Evolutionary conservation across 2,888 invertebrate species (phyloP).

Genomic region (Operophtera brumata): DNA sequence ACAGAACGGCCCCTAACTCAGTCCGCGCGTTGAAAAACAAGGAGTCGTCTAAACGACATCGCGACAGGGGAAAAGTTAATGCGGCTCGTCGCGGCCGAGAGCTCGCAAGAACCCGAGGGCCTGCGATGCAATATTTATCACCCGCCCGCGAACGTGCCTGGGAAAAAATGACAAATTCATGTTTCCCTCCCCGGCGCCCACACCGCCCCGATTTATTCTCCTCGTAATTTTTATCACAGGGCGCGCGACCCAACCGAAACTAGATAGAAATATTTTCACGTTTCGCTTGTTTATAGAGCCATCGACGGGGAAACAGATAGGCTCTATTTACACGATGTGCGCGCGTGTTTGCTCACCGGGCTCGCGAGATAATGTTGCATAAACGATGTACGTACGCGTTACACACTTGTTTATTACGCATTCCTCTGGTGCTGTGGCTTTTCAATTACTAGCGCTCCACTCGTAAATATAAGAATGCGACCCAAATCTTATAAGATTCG

Average conservation of each 20-base stretch:
- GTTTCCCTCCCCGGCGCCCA: slow-evolving; percentile 56
- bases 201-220: slow-evolving; percentile 69
- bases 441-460: slow-evolving; percentile 52
- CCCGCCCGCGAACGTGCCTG: slow-evolving; percentile 74
- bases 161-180: slow-evolving; percentile 81
- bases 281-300: slow-evolving; percentile 76
- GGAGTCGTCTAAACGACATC: slow-evolving; percentile 60
- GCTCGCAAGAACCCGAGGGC: slow-evolving; percentile 45
- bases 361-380: slow-evolving; percentile 73
- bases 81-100: slow-evolving; percentile 45
- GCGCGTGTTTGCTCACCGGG: slow-evolving; percentile 68
- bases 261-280: slow-evolving; percentile 77
- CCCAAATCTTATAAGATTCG: slow-evolving; percentile 26
- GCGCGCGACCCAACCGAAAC: slow-evolving; percentile 66
- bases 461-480: slow-evolving; percentile 36
- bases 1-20: slow-evolving; percentile 65
- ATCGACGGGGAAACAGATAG: slow-evolving; percentile 74
- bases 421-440: slow-evolving; percentile 53
- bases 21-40: slow-evolving; percentile 69
- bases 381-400: slow-evolving; percentile 52
- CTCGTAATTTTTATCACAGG: slow-evolving; percentile 76
- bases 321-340: slow-evolving; percentile 67
- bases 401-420: slow-evolving; percentile 56
- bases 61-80: slow-evolving; percentile 62
- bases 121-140: slow-evolving; percentile 79